These are phyloP conservation scores for Drosophila borborema DNA, from an alignment of 2,888 invertebrate species.

Conservation along the genomic window DNA sequence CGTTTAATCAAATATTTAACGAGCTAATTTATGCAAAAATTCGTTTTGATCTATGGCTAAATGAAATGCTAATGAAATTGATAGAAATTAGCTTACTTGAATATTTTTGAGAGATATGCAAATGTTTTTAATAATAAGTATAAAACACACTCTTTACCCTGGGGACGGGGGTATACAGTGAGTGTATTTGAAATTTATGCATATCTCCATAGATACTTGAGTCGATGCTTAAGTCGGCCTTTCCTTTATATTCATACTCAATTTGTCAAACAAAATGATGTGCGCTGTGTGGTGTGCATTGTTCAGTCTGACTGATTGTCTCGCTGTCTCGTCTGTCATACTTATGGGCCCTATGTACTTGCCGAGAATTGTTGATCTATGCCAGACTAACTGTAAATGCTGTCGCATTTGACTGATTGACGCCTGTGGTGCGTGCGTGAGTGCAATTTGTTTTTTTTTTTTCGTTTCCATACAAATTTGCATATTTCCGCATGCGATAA, in stretches of 20 bases:
- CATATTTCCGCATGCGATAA: slow-evolving; percentile 31
- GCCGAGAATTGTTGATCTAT: slow-evolving; percentile 39
- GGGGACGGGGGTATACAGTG: neutral
- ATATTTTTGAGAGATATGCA: slow-evolving; percentile 31
- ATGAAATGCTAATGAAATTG: slow-evolving; percentile 38
- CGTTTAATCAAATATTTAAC: slow-evolving; percentile 18
- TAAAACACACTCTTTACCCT: neutral
- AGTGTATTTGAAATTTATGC: slow-evolving; percentile 35
- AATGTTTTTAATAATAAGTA: slow-evolving; percentile 22
- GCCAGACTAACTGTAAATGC: slow-evolving; percentile 46
- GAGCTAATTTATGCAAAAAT: slow-evolving; percentile 40
- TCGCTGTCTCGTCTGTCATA: slow-evolving; percentile 44
- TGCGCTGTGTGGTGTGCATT: neutral
- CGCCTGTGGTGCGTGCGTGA: slow-evolving; percentile 54
- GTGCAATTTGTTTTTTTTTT: slow-evolving; percentile 49
- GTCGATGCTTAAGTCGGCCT: slow-evolving; percentile 47
- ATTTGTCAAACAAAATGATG: slow-evolving; percentile 51
- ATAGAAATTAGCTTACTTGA: slow-evolving; percentile 25
- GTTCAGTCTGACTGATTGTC: slow-evolving; percentile 36
- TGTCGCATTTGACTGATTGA: slow-evolving; percentile 65
- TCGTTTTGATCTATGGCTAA: slow-evolving; percentile 5
- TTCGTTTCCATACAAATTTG: slow-evolving; percentile 51
- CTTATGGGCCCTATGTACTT: slow-evolving; percentile 35
- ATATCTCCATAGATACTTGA: slow-evolving; percentile 39
- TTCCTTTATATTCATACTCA: slow-evolving; percentile 48